These are phyloP conservation scores for Myxocyprinus asiaticus DNA, from an alignment of 2,113 vertebrate species.

Conservation along the genomic window DNA sequence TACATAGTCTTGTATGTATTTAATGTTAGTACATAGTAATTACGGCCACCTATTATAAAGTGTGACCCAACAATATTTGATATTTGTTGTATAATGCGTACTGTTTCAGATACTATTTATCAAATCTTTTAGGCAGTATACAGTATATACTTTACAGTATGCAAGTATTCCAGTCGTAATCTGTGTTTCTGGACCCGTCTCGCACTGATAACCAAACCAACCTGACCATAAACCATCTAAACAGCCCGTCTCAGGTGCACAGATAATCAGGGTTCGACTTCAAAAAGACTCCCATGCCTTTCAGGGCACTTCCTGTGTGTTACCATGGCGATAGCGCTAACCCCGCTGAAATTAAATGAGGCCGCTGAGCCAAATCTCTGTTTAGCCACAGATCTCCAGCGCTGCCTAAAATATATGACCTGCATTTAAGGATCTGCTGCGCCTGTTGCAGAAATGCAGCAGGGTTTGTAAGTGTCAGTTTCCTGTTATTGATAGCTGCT, in stretches of 20 bases:
- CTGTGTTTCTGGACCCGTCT: not conserved
- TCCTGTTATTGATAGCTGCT: too few species aligned
- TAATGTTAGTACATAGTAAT: too few species aligned
- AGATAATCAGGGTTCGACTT: too few species aligned
- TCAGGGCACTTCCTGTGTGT: not conserved
- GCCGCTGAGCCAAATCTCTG: slow-evolving; percentile 55
- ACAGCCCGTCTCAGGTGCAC: not conserved
- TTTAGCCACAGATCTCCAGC: slow-evolving; percentile 29
- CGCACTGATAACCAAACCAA: not conserved
- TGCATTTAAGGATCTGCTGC: slow-evolving; percentile 56
- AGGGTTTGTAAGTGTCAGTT: slow-evolving; percentile 26
- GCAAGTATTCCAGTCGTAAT: not conserved
- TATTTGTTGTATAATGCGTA: too few species aligned
- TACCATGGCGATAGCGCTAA: slow-evolving; percentile 5
- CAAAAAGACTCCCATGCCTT: too few species aligned
- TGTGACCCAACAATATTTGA: too few species aligned
- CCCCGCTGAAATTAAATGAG: slow-evolving; percentile 46
- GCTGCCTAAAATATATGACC: slow-evolving; percentile 40
- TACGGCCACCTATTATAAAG: too few species aligned
- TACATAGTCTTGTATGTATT: too few species aligned
- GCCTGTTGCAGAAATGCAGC: slow-evolving; percentile 60
- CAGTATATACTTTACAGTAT: too few species aligned
- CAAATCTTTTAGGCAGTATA: too few species aligned
- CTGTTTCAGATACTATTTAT: too few species aligned
- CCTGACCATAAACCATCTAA: not conserved